A percentile compares a stretch with the other conserved stretches of the same genome.
These are phyloP conservation scores for Paraplagusia blochii DNA, from an alignment of 2,113 vertebrate species.

Conservation along the genomic window DNA sequence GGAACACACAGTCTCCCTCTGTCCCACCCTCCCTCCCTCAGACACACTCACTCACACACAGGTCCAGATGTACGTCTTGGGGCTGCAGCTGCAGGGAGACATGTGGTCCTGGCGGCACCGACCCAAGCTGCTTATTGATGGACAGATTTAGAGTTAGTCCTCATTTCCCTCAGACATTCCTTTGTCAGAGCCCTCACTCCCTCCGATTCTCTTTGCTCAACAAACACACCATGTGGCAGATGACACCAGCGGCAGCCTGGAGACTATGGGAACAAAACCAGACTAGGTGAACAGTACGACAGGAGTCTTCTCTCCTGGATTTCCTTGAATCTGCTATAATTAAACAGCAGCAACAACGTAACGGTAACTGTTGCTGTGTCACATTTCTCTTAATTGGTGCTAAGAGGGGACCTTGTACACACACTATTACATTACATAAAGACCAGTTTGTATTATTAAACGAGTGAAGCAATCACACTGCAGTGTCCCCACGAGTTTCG, in stretches of 20 bases:
- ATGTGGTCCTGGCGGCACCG: conserved; percentile 46
- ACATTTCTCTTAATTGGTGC: too few relatives aligned
- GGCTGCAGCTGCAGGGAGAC: conserved; percentile 56
- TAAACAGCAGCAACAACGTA: too few relatives aligned
- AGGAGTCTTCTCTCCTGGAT: background rate
- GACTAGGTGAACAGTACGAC: background rate
- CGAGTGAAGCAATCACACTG: too few relatives aligned
- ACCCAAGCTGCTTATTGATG: conserved; percentile 70
- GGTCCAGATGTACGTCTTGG: conserved; percentile 60
- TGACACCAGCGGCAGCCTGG: conserved; percentile 38
- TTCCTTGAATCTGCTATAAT: background rate
- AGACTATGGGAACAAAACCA: conserved; percentile 38
- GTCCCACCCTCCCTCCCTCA: background rate
- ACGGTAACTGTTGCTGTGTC: too few relatives aligned
- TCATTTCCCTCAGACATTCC: conserved; percentile 57
- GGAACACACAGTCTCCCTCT: conserved; percentile 58
- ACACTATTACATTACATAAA: too few relatives aligned
- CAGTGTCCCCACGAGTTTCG: too few relatives aligned
- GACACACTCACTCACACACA: conserved; percentile 11
- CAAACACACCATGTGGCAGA: conserved; percentile 29
- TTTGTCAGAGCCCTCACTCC: conserved; percentile 46
- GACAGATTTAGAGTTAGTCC: conserved; percentile 65
- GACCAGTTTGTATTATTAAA: too few relatives aligned
- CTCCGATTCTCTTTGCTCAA: conserved; percentile 6
- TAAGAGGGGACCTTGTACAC: too few relatives aligned